Base-by-base conservation (phyloP, 2,797 vertebrate genomes). In the Selene dorsalis region DNA sequence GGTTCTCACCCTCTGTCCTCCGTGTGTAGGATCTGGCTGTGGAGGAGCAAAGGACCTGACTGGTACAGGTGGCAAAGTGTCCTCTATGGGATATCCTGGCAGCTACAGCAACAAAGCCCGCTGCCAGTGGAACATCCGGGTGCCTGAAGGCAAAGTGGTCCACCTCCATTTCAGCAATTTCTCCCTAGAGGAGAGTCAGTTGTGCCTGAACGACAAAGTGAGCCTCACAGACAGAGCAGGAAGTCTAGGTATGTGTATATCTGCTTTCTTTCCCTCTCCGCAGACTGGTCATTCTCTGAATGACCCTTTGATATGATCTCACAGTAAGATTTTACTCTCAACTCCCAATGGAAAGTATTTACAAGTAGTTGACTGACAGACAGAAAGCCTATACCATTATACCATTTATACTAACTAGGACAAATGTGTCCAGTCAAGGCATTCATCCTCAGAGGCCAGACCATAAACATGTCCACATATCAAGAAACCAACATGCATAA, bases 71-170 rank as follows among this genome's bases (percentile, higher is more conserved):
- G 94, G 95, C 69, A 83, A n/a, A 0, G 22, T 95, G 71, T 90
- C 94, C 57, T 94, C 94, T 18, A 94, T 94, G 93, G 86, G 88
- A 75, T 86, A 88, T 77, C 94, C 94, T 22, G 73, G 61, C 59
- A 85, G 77, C 89, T 95, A 96, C 81, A 88, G 63, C 73, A 95
- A 94, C 83, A 81, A 84, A 55, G 94, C 92, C 17, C 73, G 2
- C 47, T 95, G 95, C 75, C 82, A 90, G 74, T 96, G 95, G 95
- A 94, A 89, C 86, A 94, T 96, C 82, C 78, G 16, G 35, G 94
- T 79, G 10, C 87, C 94, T 4, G 30, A 16, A 0, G 94, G 93
- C 64, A 93, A 95, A 89, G 63, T 93, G 41, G 87, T 96, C 63
- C 89, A 93, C 80, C 87, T 96, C 57, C 92, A 88, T 55, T 96